Evolutionary conservation across 2,797 vertebrate genomes (phyloP).

Genomic region (Brachymystax lenok): DNA sequence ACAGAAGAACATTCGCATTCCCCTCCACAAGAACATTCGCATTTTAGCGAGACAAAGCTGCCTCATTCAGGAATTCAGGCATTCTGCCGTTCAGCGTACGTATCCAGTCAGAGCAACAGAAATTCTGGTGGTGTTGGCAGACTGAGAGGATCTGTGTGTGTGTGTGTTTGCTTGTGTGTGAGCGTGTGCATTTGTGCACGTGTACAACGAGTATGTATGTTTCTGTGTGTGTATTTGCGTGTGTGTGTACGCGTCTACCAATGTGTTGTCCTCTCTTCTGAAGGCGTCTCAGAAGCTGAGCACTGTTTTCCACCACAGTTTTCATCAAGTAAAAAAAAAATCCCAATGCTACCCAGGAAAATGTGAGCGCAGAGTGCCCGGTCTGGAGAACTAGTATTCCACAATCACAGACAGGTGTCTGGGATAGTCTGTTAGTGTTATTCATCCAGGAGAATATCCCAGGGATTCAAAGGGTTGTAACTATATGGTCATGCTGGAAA

Average conservation of each 20-base stretch:
- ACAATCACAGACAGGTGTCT: neutral
- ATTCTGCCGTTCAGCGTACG: constrained; percentile 1
- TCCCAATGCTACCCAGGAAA: neutral
- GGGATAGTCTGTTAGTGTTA: neutral
- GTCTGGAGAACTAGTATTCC: neutral
- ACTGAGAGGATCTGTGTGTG: neutral
- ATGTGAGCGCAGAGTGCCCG: neutral
- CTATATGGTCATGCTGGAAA: too few relatives aligned
- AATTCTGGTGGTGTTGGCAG: neutral
- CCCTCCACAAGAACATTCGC: constrained; percentile 9
- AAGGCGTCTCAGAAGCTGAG: neutral
- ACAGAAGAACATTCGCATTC: constrained; percentile 20
- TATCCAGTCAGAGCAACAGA: neutral
- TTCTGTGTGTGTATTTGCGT: neutral
- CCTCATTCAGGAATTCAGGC: constrained; percentile 16
- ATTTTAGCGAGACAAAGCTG: constrained; percentile 31
- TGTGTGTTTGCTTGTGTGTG: constrained; percentile 13
- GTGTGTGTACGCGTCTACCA: neutral
- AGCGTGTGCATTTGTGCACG: neutral
- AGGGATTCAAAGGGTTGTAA: neutral
- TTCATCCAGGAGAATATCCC: neutral
- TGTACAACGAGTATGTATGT: neutral
- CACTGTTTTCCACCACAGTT: neutral
- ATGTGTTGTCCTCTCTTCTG: neutral
- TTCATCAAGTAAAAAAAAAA: neutral